Conservation (phyloP, 2,113 vertebrate genomes). For the Scytalopus superciliaris region DNA sequence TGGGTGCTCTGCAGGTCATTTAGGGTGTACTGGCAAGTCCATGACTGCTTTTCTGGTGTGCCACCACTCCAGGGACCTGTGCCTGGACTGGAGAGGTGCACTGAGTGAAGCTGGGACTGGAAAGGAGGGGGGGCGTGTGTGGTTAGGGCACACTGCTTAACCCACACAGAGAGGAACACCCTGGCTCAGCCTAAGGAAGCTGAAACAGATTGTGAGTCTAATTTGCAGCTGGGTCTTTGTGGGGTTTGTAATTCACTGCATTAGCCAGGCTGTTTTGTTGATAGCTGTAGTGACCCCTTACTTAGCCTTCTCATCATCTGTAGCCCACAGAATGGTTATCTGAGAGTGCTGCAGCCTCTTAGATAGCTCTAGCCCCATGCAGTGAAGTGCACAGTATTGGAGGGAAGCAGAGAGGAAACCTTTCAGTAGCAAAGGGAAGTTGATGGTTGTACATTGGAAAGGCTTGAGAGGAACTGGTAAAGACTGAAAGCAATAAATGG, state of each 20-base stretch:
- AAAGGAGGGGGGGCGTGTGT: fast-evolving
- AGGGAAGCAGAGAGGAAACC: neutral
- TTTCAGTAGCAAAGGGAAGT: neutral
- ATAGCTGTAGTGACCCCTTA: neutral
- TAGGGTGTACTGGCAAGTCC: neutral
- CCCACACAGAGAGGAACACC: neutral
- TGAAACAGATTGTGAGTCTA: fast-evolving
- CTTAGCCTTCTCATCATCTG: neutral
- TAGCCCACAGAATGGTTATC: neutral
- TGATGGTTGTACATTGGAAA: neutral
- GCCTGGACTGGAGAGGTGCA: neutral
- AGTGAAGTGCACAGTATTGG: neutral
- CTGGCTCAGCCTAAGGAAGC: neutral
- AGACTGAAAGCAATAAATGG: neutral
- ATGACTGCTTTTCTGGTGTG: neutral
- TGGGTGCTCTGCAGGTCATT: neutral
- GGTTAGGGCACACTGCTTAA: neutral
- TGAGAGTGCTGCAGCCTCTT: neutral
- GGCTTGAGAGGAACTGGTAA: neutral
- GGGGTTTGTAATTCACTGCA: neutral
- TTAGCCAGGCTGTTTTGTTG: neutral
- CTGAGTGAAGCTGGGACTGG: neutral
- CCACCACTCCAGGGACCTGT: neutral
- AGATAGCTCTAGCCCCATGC: neutral
- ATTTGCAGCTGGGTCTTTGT: neutral